Evolutionary conservation across 2,888 invertebrate species (phyloP).

Genomic region (Trachelus stipa): DNA sequence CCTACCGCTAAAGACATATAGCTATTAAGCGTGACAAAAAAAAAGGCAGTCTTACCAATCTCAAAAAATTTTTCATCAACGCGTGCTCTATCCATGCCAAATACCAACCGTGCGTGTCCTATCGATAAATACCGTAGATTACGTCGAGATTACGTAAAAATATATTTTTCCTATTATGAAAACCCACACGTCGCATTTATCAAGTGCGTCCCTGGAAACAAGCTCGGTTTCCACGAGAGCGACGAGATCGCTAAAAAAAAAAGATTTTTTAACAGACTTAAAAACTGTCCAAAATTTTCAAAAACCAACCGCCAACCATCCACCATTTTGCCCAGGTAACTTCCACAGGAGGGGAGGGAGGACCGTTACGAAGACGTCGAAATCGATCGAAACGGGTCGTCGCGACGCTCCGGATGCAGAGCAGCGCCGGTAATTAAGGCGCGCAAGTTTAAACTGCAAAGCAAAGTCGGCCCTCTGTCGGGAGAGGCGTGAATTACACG

Average conservation of each 20-base stretch:
- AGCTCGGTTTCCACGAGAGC: too few species aligned
- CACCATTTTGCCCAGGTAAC: not conserved
- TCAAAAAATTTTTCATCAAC: not conserved
- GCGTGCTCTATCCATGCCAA: not conserved
- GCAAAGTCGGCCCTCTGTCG: constrained; percentile 49
- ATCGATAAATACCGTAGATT: not conserved
- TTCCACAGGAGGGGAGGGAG: not conserved
- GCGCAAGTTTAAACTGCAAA: constrained; percentile 43
- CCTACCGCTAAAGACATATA: too few species aligned
- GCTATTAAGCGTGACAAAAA: not conserved
- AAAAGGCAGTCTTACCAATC: not conserved
- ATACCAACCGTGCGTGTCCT: not conserved
- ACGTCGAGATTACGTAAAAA: not conserved
- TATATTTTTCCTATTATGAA: not conserved
- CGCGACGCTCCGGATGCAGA: constrained; percentile 13
- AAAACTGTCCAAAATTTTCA: too few species aligned
- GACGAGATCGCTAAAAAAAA: too few species aligned
- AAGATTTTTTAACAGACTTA: too few species aligned
- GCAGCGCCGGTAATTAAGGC: constrained; percentile 35
- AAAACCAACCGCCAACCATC: too few species aligned
- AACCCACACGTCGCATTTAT: not conserved
- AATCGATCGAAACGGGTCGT: not conserved
- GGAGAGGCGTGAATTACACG: constrained; percentile 56
- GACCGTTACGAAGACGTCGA: not conserved
- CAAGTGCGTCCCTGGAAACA: not conserved